Evolutionary conservation across 2,113 vertebrate genomes (phyloP), one percentile per base, ranked within the genome.

Genomic region (Leptobrachium leishanense): DNA sequence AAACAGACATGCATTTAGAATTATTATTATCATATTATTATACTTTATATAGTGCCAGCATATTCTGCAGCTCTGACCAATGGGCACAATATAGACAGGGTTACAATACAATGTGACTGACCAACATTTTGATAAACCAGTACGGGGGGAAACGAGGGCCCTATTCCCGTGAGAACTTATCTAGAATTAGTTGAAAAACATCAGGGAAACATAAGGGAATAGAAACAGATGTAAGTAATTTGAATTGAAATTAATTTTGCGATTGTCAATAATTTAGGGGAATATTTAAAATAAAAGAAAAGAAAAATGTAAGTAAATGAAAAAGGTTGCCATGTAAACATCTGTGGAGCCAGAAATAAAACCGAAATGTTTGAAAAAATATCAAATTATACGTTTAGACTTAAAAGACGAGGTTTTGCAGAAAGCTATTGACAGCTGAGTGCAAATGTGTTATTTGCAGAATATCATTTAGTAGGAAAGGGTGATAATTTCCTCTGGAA

Each of bases 341-440:
- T 81, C 78, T 81, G 78, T 62, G 50, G 20, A 46, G 44, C 71
- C 53, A 74, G 65, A 74, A 81, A 81, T 81, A 81, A 74, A 73
- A 73, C 63, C 13, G 57, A n/a, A 74, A 59, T 62, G 63, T 65
- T 81, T 62, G 44, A 31, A 67, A 74, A 67, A 68, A 74, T 68
- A 81, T 68, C 74, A 68, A 65, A 81, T 81, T 81, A 81, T 74
- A 81, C 71, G 78, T 20, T 81, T 68, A 50, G 42, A 46, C 40
- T 59, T 68, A 20, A 59, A 81, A 63, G 64, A 50, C 50, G 62
- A 62, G 44, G 63, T 81, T 81, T 74, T 68, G 64, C 10, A 68
- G 54, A 67, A 15, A 74, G 64, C 50, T 43, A 81, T 57, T 81
- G 78, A 81, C 78, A 81, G 65, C 78, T 50, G 20, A 68, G 78